Percentiles rank a stretch among this genome's conserved stretches.
Evolutionary conservation across 2,888 invertebrate genomes (phyloP).

Genomic region (Oscheius myriophilus): DNA sequence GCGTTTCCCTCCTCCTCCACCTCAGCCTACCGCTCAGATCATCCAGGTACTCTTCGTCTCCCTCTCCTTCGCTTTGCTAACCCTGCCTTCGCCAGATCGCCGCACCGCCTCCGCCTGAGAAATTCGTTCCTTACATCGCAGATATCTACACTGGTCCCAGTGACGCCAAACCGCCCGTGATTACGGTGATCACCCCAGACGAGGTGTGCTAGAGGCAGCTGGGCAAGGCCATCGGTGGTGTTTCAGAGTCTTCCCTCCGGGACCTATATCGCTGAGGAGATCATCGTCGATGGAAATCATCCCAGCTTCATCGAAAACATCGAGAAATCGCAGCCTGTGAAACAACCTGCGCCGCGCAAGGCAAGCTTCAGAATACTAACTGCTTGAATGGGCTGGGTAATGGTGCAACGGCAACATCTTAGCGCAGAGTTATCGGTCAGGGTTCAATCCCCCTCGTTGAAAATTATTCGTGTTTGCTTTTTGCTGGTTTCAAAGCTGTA

Average conservation of each 20-base stretch:
- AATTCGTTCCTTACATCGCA: constrained; percentile 42
- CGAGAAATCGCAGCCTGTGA: constrained; percentile 37
- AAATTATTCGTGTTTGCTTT: no score
- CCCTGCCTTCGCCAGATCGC: constrained; percentile 7
- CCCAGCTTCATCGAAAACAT: constrained; percentile 49
- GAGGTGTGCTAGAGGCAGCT: not conserved
- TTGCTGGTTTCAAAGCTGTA: no score
- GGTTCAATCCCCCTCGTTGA: not conserved
- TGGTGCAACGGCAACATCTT: no score
- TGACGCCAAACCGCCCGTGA: constrained; percentile 20
- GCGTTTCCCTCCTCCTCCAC: not conserved
- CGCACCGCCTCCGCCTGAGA: constrained; percentile 49
- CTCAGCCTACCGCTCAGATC: constrained; percentile 20
- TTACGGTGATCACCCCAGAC: constrained; percentile 15
- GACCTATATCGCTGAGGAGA: constrained; percentile 42
- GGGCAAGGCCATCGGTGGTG: not conserved
- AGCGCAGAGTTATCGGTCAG: not conserved
- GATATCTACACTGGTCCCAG: constrained; percentile 26
- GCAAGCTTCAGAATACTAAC: not conserved
- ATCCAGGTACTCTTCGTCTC: constrained; percentile 4
- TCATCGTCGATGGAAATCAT: constrained; percentile 45
- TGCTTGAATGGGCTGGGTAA: no score
- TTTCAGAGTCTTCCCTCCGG: constrained; percentile 33
- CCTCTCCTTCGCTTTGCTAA: not conserved
- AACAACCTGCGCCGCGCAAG: not conserved